Evolutionary conservation across 2,113 vertebrate species (phyloP), one percentile per base, ranked within the genome.

Genomic region (Atrichornis clamosus): DNA sequence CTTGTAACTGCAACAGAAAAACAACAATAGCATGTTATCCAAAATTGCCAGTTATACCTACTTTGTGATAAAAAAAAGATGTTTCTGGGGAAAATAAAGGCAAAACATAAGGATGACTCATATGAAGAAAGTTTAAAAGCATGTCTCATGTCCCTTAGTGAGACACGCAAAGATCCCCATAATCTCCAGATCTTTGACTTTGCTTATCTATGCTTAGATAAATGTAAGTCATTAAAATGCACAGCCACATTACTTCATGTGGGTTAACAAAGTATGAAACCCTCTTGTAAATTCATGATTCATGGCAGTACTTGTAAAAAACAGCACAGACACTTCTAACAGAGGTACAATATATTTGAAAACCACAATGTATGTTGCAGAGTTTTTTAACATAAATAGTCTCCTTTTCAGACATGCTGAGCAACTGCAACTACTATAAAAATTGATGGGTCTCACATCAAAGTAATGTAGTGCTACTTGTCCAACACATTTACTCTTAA

Each of bases 181-280:
- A 93, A 91, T 30, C 63, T 69, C 52, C 33, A 28, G 59, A 85
- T 62, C 77, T 87, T 67, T 76, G 58, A 82, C 64, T 87, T 89
- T 55, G 46, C 64, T 94, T 81, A 93, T 87, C n/a, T 81, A 24
- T 44, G 74, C 84, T 79, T 91, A 95, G 74, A 73, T 55, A 89
- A 89, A 89, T 73, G 12, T 47, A 94, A 88, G 58, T 35, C 44
- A 87, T 63, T 88, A 84, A 95, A 90, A 88, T 26, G 67, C 74
- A 81, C 41, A 87, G 64, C 32, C 62, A 91, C 10, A 5, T 76
- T 80, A 80, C 70, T 91, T 76, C 83, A 62, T 67, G 33, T 70
- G 68, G 58, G 50, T 83, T 90, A 96, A 83, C 68, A 77, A 81
- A 76, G 68, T 91, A 88, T 50, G 50, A 95, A 94, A 93, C 47